phyloP scores from a whole-genome alignment of 2,113 vertebrate species.

The Todiramphus chloris region DNA sequence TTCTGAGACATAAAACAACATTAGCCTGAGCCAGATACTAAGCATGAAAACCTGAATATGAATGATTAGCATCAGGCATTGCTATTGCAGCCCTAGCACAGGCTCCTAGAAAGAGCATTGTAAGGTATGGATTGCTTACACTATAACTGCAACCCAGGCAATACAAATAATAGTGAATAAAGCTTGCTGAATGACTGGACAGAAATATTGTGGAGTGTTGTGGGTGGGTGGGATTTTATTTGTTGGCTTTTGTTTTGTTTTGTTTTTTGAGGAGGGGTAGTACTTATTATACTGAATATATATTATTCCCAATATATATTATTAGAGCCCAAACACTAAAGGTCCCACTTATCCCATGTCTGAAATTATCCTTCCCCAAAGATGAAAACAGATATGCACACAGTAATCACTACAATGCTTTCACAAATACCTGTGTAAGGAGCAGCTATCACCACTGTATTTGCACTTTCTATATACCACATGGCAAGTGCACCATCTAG shows the following conservation, averaged over 20 bases:
- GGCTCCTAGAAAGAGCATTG: neutral
- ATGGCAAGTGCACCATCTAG: conserved; percentile 59
- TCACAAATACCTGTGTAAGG: neutral
- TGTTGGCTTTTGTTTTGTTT: neutral
- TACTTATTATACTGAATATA: neutral
- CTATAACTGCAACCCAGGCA: neutral
- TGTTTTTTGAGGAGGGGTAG: neutral
- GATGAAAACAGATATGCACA: neutral
- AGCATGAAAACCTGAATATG: neutral
- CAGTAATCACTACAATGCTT: neutral
- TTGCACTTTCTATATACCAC: neutral
- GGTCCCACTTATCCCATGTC: neutral
- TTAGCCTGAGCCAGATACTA: neutral
- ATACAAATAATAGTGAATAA: neutral
- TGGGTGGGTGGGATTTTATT: too few species aligned
- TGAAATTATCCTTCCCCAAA: neutral
- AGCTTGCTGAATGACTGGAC: neutral
- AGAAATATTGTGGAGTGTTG: neutral
- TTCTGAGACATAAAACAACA: conserved; percentile 16
- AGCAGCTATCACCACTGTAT: neutral
- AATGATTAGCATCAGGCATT: neutral
- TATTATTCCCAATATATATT: neutral
- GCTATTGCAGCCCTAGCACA: neutral
- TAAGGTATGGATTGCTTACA: neutral
- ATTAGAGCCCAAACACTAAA: neutral